These are phyloP conservation scores for Stichopus chloronotus DNA, from an alignment of 35 echinoderm and acorn worm genomes.

Conservation along the genomic window DNA sequence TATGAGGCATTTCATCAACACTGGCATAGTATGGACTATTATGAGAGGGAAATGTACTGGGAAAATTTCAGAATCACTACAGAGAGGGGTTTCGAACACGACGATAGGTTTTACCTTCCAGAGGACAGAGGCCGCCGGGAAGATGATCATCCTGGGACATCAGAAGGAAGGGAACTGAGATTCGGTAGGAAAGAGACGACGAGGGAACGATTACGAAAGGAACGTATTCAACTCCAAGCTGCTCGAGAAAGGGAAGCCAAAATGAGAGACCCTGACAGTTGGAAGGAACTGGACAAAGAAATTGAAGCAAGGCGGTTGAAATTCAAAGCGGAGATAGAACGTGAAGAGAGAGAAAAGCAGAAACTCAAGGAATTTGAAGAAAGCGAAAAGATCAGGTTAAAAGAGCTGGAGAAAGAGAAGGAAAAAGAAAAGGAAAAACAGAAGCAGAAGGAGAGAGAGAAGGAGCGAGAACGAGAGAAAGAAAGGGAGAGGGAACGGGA, in stretches of 20 bases:
- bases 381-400: slow-evolving; percentile 18
- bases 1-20: slow-evolving; percentile 45
- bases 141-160: neutral
- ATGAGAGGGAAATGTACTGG: slow-evolving; percentile 51
- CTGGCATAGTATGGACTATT: slow-evolving; percentile 48
- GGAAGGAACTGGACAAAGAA: slow-evolving; percentile 48
- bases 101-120: slow-evolving; percentile 42
- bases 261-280: slow-evolving; percentile 25
- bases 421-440: slow-evolving; percentile 31
- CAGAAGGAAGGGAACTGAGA: slow-evolving; percentile 5
- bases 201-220: slow-evolving; percentile 21
- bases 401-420: slow-evolving; percentile 33
- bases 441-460: slow-evolving; percentile 18
- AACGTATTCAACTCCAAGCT: slow-evolving; percentile 42
- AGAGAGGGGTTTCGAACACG: slow-evolving; percentile 50
- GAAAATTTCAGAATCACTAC: slow-evolving; percentile 27
- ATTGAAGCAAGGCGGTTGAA: slow-evolving; percentile 47
- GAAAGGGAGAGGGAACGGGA: slow-evolving; percentile 29
- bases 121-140: neutral
- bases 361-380: slow-evolving; percentile 9
- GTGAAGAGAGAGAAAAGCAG: slow-evolving; percentile 49
- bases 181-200: slow-evolving; percentile 35
- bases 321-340: slow-evolving; percentile 48
- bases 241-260: slow-evolving; percentile 29
- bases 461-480: neutral